Evolutionary conservation across 2,888 invertebrate species (phyloP), one percentile per base, ranked within the genome.

Genomic region (Pseudeuparius sepicola): DNA sequence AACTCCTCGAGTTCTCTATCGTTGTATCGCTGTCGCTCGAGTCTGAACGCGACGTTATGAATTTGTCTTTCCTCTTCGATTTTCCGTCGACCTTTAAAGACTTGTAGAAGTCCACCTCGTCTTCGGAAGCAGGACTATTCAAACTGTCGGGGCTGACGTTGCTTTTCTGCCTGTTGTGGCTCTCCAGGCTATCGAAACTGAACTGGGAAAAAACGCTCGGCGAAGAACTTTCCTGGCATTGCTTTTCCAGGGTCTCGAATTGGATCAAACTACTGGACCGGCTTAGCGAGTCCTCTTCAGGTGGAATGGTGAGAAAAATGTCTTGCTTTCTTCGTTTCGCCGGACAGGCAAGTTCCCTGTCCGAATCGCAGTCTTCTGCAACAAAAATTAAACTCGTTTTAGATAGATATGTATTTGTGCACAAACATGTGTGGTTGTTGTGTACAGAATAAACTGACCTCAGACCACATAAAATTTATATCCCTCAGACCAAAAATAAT

Each of bases 241-340:
- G 78, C 26, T 75, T 72, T 57, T 87, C 87, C 40, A 87, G 65
- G 3, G 81, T 83, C 63, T 87, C 87, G 61, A 88, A 88, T 61
- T 86, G 86, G 42, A 87, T 70, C 42, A 88, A 67, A 48, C 85
- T 85, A 45, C 83, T 83, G 41, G 84, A 83, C 45, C 86, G 74
- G 50, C 82, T 82, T 9, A 81, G 67, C 29, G 79, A 79, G 34
- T 71, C 67, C 39, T 61, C 58, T 37, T 64, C 63, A 41, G 9
- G n/a, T 20, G 20, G 20, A 20, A 20, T 20, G 16, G 43, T 40
- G 9, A 56, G 42, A 31, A 48, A 48, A 29, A 48, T 44, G 52
- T 78, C 77, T 52, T 78, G 75, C 41, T 78, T 71, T 38, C 79
- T 68, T 33, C 81, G 67, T 61, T 82, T 81, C 31, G 80, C 75